Evolutionary conservation across 2,113 vertebrate species (phyloP).

Genomic region (Climacteris rufus): DNA sequence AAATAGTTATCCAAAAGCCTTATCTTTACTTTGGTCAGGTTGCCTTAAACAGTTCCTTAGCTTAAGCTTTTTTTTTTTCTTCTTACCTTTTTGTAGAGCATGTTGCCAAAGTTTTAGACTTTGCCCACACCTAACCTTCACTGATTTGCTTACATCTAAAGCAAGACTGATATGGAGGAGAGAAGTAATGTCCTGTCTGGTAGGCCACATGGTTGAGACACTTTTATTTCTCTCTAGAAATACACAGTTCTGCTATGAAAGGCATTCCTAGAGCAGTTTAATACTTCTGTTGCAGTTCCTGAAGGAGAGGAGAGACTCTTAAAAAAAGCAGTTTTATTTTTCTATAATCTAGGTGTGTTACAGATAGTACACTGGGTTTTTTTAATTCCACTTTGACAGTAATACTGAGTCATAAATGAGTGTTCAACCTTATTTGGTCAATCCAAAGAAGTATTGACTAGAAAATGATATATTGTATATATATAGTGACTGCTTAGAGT

Average conservation of each 20-base stretch:
- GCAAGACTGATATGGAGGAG: constrained; percentile 27
- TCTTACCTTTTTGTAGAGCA: background rate
- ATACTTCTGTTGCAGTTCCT: background rate
- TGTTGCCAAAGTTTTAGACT: constrained; percentile 3
- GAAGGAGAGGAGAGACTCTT: background rate
- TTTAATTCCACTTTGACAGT: background rate
- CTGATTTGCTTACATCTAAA: constrained; percentile 7
- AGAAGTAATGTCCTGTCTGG: background rate
- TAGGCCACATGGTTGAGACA: background rate
- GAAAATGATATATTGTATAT: background rate
- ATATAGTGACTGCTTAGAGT: constrained; percentile 15
- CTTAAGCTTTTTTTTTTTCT: background rate
- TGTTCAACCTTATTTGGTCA: constrained; percentile 23
- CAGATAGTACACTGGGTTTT: background rate
- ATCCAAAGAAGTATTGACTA: background rate
- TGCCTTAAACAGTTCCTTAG: constrained; percentile 58
- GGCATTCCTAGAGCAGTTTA: constrained; percentile 14
- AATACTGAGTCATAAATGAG: background rate
- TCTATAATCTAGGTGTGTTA: background rate
- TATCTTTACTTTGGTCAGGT: constrained; percentile 58
- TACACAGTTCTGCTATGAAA: background rate
- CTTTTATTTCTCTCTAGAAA: background rate
- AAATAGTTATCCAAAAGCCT: constrained; percentile 44
- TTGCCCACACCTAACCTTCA: background rate
- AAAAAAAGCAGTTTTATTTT: constrained; percentile 31